Base-by-base conservation (phyloP, 2,797 vertebrate genomes). In the Semotilus atromaculatus region DNA sequence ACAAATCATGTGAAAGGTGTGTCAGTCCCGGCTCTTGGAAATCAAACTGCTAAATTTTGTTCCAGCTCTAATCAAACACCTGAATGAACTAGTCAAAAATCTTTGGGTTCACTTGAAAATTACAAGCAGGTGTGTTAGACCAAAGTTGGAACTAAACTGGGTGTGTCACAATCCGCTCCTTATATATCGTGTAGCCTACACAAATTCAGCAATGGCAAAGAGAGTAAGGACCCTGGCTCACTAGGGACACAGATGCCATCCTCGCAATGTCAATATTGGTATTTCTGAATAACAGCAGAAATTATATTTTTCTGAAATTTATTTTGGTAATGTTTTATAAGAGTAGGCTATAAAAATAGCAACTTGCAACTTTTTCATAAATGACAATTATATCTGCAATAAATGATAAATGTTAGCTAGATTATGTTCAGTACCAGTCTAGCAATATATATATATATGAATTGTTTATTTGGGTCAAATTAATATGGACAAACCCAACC, bases 1-100 rank as follows among this genome's bases (percentile, higher is more conserved):
- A 70, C 64, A 26, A 58, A 45, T 70, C 67, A 60, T 70, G 79
- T 40, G 66, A 81, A 55, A 81, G 79, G 48, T 70, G 64, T 70
- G 45, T 40, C 34, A 70, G 64, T 38, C 34, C 26, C 38, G 14
- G 34, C 23, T 70, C 43, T 10, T 40, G 53, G 7, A 43, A 72
- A 81, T 34, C 7, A 60, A 71, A 70, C 10, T 53, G 72, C 34
- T 1, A 18, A 26, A 58, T 38, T 58, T 76, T 38, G 13, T 26
- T 76, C 21, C 51, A 75, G 31, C 73, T 76, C 7, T 76, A 58
- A 58, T 58, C 34, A 76, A 76, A 58, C 31, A 58, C 2, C 21
- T 26, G 34, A 76, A 76, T 76, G 7, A 76, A 38, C 13, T 14
- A 75, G 34, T n/a, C 73, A 55, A 75, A 64, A 76, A 58, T 76